phyloP scores from a whole-genome alignment of 2,888 invertebrate species.

The Chaetogeoica ovagalla region DNA sequence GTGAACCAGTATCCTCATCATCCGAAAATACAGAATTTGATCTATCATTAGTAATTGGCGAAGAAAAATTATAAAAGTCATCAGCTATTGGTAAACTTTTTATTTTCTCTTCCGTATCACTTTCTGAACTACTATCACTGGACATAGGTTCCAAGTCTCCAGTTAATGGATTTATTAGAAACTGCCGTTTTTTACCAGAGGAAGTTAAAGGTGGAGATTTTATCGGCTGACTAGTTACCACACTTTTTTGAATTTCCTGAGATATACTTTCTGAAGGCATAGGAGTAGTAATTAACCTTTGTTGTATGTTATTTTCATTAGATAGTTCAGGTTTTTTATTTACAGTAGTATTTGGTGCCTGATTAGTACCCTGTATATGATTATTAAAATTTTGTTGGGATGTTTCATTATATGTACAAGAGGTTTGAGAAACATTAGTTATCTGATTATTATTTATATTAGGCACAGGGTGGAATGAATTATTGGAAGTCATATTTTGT shows the following conservation, averaged over 20 bases:
- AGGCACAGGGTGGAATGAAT: slow-evolving; percentile 49
- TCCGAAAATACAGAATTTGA: slow-evolving; percentile 66
- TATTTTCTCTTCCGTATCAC: slow-evolving; percentile 58
- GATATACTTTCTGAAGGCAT: slow-evolving; percentile 32
- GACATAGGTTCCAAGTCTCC: slow-evolving; percentile 80
- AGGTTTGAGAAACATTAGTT: slow-evolving; percentile 32
- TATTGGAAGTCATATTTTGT: slow-evolving; percentile 45
- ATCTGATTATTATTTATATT: slow-evolving; percentile 41
- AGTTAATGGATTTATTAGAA: slow-evolving; percentile 87
- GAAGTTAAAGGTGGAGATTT: slow-evolving; percentile 54
- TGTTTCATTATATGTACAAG: slow-evolving; percentile 39
- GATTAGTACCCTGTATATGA: slow-evolving; percentile 52
- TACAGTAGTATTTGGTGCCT: slow-evolving; percentile 54
- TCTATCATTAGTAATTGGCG: slow-evolving; percentile 61
- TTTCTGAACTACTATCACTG: slow-evolving; percentile 67
- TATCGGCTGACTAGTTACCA: slow-evolving; percentile 54
- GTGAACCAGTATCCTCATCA: slow-evolving; percentile 63
- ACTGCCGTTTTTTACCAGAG: slow-evolving; percentile 72
- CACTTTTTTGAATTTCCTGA: slow-evolving; percentile 47
- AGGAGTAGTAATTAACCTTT: slow-evolving; percentile 36
- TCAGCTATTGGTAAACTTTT: slow-evolving; percentile 57
- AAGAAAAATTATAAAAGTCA: slow-evolving; percentile 62
- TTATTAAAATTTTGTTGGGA: slow-evolving; percentile 47
- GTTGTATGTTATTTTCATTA: slow-evolving; percentile 42
- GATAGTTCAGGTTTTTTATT: slow-evolving; percentile 50